Evolutionary conservation across 2,888 invertebrate species (phyloP).

Genomic region (Lamproptera curius): DNA sequence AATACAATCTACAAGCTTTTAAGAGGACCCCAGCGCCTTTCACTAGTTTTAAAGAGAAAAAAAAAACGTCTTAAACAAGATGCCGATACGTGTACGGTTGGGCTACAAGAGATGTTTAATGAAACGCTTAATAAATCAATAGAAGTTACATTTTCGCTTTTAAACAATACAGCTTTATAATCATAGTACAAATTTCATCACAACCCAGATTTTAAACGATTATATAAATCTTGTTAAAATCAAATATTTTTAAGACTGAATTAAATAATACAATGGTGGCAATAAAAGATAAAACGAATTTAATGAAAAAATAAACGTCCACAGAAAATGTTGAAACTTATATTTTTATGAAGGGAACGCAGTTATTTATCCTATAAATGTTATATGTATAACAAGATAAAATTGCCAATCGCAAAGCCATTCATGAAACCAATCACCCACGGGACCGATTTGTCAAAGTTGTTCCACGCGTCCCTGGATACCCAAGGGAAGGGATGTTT

Average conservation of each 20-base stretch:
- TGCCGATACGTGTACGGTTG: slow-evolving; percentile 48
- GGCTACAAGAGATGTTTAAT: slow-evolving; percentile 56
- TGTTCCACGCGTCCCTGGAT: slow-evolving; percentile 45
- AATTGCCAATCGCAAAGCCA: slow-evolving; percentile 43
- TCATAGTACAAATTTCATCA: no score
- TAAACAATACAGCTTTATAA: no score
- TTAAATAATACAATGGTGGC: no score
- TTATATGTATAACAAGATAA: no score
- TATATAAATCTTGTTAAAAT: no score
- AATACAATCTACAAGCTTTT: slow-evolving; percentile 66
- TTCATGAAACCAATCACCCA: slow-evolving; percentile 46
- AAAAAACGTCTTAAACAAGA: slow-evolving; percentile 67
- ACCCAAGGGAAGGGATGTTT: slow-evolving; percentile 63
- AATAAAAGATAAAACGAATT: no score
- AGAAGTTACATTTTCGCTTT: background rate
- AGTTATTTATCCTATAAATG: no score
- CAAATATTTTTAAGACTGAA: no score
- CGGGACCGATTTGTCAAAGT: slow-evolving; percentile 60
- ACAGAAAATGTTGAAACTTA: no score
- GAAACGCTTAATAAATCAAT: slow-evolving; percentile 57
- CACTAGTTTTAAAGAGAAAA: slow-evolving; percentile 52
- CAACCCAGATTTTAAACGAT: no score
- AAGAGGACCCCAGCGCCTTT: slow-evolving; percentile 68
- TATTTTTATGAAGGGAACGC: no score
- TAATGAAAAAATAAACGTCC: no score